Conservation (phyloP, 2,888 invertebrate species). For the Harmothoe impar region DNA sequence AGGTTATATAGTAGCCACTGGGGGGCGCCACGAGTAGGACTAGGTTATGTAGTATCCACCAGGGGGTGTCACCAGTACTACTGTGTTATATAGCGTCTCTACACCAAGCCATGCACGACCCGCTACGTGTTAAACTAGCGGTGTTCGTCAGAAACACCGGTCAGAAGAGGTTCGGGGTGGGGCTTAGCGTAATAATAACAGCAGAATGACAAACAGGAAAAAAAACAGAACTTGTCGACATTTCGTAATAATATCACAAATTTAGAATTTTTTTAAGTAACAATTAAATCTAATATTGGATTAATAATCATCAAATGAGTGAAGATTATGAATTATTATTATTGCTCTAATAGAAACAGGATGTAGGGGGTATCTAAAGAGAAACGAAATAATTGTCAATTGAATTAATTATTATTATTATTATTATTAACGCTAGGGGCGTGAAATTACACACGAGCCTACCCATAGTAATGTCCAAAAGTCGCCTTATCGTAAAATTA, state of each 20-base stretch:
- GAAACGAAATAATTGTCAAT: neutral
- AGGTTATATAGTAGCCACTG: no score
- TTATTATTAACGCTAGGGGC: conserved; percentile 2
- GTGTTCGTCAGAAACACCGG: neutral
- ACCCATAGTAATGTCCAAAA: conserved; percentile 39
- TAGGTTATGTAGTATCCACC: neutral
- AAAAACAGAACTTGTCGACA: neutral
- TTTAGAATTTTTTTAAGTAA: neutral
- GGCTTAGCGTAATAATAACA: neutral
- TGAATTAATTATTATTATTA: neutral
- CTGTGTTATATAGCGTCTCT: neutral
- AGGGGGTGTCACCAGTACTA: conserved; percentile 39
- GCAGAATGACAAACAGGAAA: neutral
- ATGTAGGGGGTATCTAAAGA: neutral
- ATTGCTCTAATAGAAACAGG: conserved; percentile 7
- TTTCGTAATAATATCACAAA: neutral
- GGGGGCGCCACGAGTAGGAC: neutral
- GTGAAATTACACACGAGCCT: conserved; percentile 14
- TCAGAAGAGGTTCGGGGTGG: neutral
- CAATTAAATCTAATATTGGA: conserved; percentile 23
- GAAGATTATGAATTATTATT: neutral
- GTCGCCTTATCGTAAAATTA: conserved; percentile 32
- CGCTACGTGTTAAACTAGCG: neutral
- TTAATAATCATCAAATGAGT: conserved; percentile 22
- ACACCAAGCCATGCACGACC: conserved; percentile 53